These are phyloP conservation scores for Nanorana parkeri DNA, from an alignment of 2,113 vertebrate species.

Conservation along the genomic window DNA sequence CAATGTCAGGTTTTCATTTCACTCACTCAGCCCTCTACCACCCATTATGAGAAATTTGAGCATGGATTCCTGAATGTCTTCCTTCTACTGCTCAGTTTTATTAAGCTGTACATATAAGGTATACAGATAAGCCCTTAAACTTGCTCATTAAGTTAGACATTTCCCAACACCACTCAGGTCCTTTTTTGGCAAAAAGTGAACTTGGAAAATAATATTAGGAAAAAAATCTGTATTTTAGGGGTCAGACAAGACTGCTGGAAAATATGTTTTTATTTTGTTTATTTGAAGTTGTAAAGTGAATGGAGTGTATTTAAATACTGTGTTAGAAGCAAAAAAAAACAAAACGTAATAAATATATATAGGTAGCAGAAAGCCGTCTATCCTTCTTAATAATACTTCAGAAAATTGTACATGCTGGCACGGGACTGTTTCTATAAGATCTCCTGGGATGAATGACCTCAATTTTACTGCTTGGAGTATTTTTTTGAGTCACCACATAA, in stretches of 20 bases:
- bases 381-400: neutral
- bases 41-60: conserved; percentile 26
- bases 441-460: conserved; percentile 38
- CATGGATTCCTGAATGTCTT: conserved; percentile 24
- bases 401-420: neutral
- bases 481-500: conserved; percentile 15
- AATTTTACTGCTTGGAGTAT: conserved; percentile 38
- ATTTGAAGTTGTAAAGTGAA: neutral
- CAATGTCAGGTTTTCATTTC: conserved; percentile 55
- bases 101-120: conserved; percentile 45
- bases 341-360: neutral
- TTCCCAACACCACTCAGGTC: conserved; percentile 10
- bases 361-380: neutral
- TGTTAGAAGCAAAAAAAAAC: neutral
- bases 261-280: neutral
- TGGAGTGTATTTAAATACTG: neutral
- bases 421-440: neutral
- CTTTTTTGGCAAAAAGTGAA: conserved; percentile 22
- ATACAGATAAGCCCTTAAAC: conserved; percentile 46
- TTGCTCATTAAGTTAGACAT: conserved; percentile 44
- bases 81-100: conserved; percentile 8
- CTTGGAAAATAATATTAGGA: conserved; percentile 1
- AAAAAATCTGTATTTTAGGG: conserved; percentile 8
- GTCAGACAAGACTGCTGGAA: neutral
- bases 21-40: conserved; percentile 29